phyloP scores from a whole-genome alignment of 1,140 invertebrate species.

The Drosophila nasuta region DNA sequence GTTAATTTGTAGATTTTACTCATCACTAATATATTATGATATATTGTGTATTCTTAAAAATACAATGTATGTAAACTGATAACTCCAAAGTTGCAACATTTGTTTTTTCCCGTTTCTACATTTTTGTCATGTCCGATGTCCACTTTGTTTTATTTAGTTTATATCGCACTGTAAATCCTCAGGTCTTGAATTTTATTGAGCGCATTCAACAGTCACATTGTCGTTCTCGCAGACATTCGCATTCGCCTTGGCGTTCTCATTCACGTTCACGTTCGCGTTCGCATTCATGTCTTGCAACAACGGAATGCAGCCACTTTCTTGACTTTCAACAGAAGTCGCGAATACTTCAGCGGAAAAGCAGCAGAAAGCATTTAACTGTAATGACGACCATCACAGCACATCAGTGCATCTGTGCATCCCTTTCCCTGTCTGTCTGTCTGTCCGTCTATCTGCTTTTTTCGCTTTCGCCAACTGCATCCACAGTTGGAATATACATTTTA shows the following conservation, averaged over 20 bases:
- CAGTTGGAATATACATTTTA: no score
- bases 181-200: slow-evolving; percentile 54
- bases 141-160: slow-evolving; percentile 19
- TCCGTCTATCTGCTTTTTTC: neutral
- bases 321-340: slow-evolving; percentile 16
- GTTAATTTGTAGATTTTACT: no score
- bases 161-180: slow-evolving; percentile 11
- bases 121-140: neutral
- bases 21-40: no score
- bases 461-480: no score
- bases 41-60: neutral
- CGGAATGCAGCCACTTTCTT: slow-evolving; percentile 19
- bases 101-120: neutral
- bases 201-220: slow-evolving; percentile 21
- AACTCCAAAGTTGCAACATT: neutral
- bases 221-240: slow-evolving; percentile 5
- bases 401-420: neutral
- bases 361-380: slow-evolving; percentile 25
- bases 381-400: slow-evolving; percentile 17
- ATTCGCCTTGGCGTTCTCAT: neutral
- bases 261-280: neutral
- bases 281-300: neutral
- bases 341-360: neutral
- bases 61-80: neutral
- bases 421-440: neutral